These are phyloP conservation scores for Garrulus glandarius DNA, from an alignment of 2,797 vertebrate species.

Conservation along the genomic window DNA sequence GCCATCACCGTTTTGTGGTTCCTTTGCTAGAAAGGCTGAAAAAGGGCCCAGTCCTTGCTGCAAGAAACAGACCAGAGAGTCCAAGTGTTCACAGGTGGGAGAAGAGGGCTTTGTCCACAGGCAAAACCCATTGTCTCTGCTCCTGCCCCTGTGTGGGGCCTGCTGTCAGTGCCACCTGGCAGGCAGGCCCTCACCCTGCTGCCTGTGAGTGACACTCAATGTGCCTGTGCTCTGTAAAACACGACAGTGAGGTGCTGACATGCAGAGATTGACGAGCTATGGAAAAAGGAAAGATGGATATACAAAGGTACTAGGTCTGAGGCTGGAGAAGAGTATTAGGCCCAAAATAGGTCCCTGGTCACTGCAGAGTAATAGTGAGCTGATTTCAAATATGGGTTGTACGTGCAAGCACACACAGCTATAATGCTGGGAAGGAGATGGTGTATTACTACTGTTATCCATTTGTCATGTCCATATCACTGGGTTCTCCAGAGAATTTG, in stretches of 20 bases:
- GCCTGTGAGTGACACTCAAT: rapidly evolving
- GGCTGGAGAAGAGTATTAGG: background rate
- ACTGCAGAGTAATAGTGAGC: background rate
- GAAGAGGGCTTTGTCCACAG: background rate
- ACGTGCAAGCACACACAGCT: background rate
- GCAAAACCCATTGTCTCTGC: rapidly evolving
- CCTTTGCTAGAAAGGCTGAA: background rate
- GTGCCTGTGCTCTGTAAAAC: background rate
- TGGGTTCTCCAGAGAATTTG: background rate
- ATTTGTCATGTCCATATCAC: background rate
- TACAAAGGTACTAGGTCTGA: background rate
- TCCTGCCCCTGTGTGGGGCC: background rate
- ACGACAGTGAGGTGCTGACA: background rate
- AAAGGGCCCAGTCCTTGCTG: background rate
- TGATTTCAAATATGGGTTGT: background rate
- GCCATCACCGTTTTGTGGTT: background rate
- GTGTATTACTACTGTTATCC: background rate
- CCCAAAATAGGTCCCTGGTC: background rate
- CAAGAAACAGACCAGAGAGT: background rate
- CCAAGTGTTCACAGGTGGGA: background rate
- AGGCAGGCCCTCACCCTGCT: background rate
- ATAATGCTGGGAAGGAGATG: background rate
- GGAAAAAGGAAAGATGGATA: background rate
- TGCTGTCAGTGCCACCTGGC: background rate
- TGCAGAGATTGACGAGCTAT: rapidly evolving